phyloP scores from a whole-genome alignment of 2,113 vertebrate genomes.

The Macroglossus sobrinus region DNA sequence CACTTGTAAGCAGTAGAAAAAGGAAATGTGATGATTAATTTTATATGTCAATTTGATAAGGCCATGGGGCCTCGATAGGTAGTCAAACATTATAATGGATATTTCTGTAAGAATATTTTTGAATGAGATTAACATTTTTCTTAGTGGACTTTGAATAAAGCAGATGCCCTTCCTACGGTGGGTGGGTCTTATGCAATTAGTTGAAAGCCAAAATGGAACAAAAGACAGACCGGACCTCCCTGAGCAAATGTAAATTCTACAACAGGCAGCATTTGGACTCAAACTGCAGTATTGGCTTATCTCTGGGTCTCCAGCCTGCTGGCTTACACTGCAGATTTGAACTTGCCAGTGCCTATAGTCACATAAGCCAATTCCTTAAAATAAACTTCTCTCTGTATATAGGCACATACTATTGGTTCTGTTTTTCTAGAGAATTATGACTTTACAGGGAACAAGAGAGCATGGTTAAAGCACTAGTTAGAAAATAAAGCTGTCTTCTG shows the following conservation, averaged over 20 bases:
- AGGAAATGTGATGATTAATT: neutral
- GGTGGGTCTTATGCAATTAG: neutral
- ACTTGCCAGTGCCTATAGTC: neutral
- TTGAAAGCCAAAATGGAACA: neutral
- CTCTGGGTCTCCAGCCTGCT: neutral
- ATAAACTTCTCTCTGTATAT: neutral
- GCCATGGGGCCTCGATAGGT: fast-evolving
- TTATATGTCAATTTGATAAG: neutral
- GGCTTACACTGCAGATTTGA: neutral
- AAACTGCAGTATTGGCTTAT: neutral
- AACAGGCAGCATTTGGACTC: neutral
- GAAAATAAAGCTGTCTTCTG: neutral
- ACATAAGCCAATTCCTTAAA: neutral
- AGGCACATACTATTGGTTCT: neutral
- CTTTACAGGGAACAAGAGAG: neutral
- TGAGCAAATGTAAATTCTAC: neutral
- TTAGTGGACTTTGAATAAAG: neutral
- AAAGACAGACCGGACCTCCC: neutral
- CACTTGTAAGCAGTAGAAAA: neutral
- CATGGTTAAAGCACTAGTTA: neutral
- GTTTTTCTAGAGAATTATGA: neutral
- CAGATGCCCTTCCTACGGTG: neutral
- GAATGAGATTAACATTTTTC: neutral
- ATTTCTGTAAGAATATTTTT: neutral
- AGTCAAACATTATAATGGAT: neutral